Conservation (phyloP, 2,888 invertebrate genomes). For the Parnassius glacialis region DNA sequence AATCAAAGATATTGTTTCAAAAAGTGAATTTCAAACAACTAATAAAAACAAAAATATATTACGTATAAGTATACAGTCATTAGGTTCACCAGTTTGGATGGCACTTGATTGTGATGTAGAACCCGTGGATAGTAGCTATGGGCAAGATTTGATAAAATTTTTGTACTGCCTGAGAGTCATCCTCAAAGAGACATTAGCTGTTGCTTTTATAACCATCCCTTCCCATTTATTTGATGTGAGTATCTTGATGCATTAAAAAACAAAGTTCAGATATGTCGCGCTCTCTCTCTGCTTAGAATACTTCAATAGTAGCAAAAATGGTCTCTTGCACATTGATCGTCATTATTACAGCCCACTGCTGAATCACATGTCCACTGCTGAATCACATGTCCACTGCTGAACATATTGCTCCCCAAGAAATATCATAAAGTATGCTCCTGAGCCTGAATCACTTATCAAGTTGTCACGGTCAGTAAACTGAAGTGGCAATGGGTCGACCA, state of each 20-base stretch:
- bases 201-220: slow-evolving; percentile 89
- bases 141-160: slow-evolving; percentile 84
- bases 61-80: slow-evolving; percentile 87
- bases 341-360: no score
- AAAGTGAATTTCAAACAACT: slow-evolving; percentile 51
- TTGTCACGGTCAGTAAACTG: no score
- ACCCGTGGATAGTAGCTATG: slow-evolving; percentile 49
- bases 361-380: no score
- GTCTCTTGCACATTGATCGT: no score
- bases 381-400: no score
- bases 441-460: no score
- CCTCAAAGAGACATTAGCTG: slow-evolving; percentile 86
- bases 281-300: no score
- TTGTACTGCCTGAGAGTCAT: slow-evolving; percentile 86
- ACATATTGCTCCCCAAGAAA: no score
- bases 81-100: slow-evolving; percentile 92
- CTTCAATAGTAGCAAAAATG: no score
- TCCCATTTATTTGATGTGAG: slow-evolving; percentile 85
- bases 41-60: slow-evolving; percentile 81
- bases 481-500: no score
- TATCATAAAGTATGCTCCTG: no score
- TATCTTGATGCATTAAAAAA: slow-evolving; percentile 20
- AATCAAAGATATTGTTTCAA: slow-evolving; percentile 50
- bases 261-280: no score
- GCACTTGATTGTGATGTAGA: slow-evolving; percentile 66